Percentiles rank a stretch among this genome's conserved stretches.
These are phyloP conservation scores for Morelia viridis DNA, from an alignment of 2,797 vertebrate genomes.

Conservation along the genomic window DNA sequence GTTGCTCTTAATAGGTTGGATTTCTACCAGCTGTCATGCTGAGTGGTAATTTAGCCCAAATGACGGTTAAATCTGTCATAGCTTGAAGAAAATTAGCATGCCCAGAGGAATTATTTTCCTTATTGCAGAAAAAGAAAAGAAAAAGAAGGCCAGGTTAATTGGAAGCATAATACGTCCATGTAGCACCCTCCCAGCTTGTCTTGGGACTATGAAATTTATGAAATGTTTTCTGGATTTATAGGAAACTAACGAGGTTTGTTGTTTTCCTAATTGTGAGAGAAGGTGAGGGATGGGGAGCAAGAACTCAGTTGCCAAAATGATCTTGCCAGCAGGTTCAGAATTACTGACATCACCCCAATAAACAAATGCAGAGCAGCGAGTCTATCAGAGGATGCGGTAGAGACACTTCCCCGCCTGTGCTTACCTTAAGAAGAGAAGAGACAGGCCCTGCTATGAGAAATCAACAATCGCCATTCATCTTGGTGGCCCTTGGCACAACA, in stretches of 20 bases:
- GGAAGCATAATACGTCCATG: not conserved
- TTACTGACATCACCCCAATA: not conserved
- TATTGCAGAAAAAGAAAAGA: constrained; percentile 27
- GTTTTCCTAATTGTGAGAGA: not conserved
- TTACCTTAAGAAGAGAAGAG: too few relatives aligned
- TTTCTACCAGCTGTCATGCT: constrained; percentile 63
- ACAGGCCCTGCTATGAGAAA: too few relatives aligned
- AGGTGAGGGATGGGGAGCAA: not conserved
- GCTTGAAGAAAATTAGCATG: constrained; percentile 66
- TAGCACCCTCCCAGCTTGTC: not conserved
- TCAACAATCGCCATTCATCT: too few relatives aligned
- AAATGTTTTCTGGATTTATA: not conserved
- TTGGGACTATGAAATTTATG: not conserved
- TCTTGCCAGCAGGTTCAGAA: not conserved
- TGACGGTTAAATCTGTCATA: constrained; percentile 63
- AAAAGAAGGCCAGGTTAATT: constrained; percentile 13
- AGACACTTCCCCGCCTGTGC: too few relatives aligned
- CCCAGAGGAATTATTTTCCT: constrained; percentile 61
- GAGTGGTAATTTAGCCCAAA: constrained; percentile 61
- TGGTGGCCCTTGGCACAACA: too few relatives aligned
- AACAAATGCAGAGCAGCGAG: not conserved
- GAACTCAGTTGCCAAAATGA: not conserved
- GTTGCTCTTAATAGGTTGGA: constrained; percentile 58
- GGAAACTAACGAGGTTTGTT: not conserved
- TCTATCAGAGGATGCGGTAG: not conserved